Base-by-base conservation (phyloP, 2,888 invertebrate genomes). In the Pandemis cinnamomeana region DNA sequence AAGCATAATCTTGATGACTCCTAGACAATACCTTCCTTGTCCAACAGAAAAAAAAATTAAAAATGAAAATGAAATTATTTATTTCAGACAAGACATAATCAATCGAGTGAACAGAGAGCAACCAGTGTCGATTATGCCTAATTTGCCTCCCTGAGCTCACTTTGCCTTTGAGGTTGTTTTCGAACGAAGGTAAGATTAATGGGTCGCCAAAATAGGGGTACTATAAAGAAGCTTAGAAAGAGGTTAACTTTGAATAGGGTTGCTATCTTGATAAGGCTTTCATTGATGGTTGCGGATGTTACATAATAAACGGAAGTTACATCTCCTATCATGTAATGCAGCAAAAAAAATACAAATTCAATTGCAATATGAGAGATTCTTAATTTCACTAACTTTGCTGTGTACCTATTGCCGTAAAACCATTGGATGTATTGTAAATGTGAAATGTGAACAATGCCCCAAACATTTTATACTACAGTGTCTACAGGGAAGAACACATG, bases 1-100 rank as follows among this genome's bases (percentile, higher is more conserved):
- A 27, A 58, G 27, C 58, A 20, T 55, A 20, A 20, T 58, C 58
- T 58, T 27, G 58, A 27, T 58, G 27, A 58, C 58, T 58, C 58
- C 27, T 58, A 55, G 58, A 27, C 27, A 27, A 58, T 27, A 6
- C 27, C 58, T 55, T 2, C 20, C 15, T 27, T 58, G 58, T 11
- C 10, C 11, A 8, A 7, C 20, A n/a, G n/a, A n/a, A n/a, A n/a
- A n/a, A n/a, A n/a, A n/a, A n/a, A n/a, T n/a, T n/a, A n/a, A n/a
- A n/a, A n/a, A n/a, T n/a, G n/a, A n/a, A n/a, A n/a, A n/a, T n/a
- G n/a, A n/a, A n/a, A n/a, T n/a, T n/a, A n/a, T n/a, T n/a, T n/a
- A n/a, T n/a, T n/a, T n/a, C n/a, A n/a, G n/a, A n/a, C n/a, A n/a
- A n/a, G n/a, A n/a, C n/a, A n/a, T n/a, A n/a, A n/a, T n/a, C n/a